Evolutionary conservation across 1,140 invertebrate species (phyloP).

Genomic region (Brachionus rubens): DNA sequence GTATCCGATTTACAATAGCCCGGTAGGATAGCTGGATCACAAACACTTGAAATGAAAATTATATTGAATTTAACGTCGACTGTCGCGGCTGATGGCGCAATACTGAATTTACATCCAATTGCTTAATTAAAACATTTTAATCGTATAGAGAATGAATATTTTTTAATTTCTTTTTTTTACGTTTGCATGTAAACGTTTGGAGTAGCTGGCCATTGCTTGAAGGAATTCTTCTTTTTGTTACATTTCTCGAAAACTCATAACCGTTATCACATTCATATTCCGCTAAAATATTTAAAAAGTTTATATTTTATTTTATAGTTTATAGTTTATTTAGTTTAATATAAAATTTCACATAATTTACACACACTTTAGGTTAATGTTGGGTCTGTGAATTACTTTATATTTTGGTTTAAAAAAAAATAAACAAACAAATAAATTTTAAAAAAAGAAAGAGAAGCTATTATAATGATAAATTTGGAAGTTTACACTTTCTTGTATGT

Average conservation of each 20-base stretch:
- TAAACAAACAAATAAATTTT: no score
- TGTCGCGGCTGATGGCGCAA: background rate
- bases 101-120: background rate
- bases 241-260: constrained; percentile 5
- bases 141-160: background rate
- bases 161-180: no score
- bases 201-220: constrained; percentile 8
- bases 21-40: constrained; percentile 11
- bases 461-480: no score
- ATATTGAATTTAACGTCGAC: background rate
- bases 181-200: constrained; percentile 29
- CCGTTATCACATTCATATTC: constrained; percentile 11
- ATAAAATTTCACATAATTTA: no score
- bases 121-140: background rate
- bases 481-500: no score
- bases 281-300: no score
- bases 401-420: no score
- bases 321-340: no score
- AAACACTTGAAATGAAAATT: background rate
- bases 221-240: background rate
- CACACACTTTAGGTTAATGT: no score
- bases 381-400: no score
- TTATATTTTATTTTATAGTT: no score
- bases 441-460: no score
- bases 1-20: constrained; percentile 37